Base-by-base conservation (phyloP, 2,113 vertebrate genomes). In the Pyxicephalus adspersus region DNA sequence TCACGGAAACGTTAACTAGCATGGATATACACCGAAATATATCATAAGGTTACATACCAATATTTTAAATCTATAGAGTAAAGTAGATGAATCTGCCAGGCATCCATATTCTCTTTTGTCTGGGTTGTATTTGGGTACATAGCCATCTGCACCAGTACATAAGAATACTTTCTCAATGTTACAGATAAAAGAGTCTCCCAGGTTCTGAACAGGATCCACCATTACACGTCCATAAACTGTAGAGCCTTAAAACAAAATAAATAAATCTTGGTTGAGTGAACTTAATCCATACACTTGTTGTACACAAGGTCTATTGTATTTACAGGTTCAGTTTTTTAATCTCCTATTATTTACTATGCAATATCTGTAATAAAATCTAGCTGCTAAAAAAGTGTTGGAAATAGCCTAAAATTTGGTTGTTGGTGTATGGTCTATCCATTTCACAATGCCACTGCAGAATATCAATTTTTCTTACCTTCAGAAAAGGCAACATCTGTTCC, bases 181-280 rank as follows among this genome's bases (percentile, higher is more conserved):
- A 83, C 92, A 95, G 83, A 85, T 89, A 86, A 96, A 95, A 11
- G 92, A 93, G 66, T 90, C 90, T 0, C 92, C 90, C 6, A 95
- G 88, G 84, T 94, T 95, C 88, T 95, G 92, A 83, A 94, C 91
- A 4, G 94, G 91, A 83, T 93, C 93, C 81, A 94, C 90, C 91
- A 93, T 93, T 73, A 93, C 89, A 22, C 86, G 84, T 0, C 90
- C 91, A 0, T 85, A 92, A 83, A 94, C 92, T 2, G 83, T 83
- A 51, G 93, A 92, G 23, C 90, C 93, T 93, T 68, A 16, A 58
- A 17, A 58, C 28, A 78, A 77, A 83, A 76, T 23, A 64, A 60
- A 66, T 17, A 2, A 6, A 50, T 70, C 0, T 3, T 52, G 1
- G 38, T 45, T 45, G 15, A 2, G 15, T 45, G 11, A 4, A 38